Evolutionary conservation across 2,113 vertebrate genomes (phyloP).

Genomic region (Zonotrichia leucophrys): DNA sequence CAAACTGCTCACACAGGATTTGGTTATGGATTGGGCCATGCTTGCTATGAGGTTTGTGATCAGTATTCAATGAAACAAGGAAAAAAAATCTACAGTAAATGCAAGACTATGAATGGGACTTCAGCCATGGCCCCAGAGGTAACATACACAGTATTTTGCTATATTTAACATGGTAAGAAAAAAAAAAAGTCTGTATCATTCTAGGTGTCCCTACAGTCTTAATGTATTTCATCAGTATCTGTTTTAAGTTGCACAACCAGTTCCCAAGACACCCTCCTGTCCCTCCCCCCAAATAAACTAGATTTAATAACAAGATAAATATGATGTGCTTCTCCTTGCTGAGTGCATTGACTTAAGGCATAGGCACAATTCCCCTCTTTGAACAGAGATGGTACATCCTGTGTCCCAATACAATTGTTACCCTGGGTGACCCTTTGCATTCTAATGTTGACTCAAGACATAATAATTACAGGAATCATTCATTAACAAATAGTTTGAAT

Average conservation of each 20-base stretch:
- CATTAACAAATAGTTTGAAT: slow-evolving; percentile 43
- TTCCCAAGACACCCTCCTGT: slow-evolving; percentile 40
- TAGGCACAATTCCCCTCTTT: slow-evolving; percentile 92
- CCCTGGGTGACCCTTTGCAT: slow-evolving; percentile 84
- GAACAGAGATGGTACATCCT: slow-evolving; percentile 88
- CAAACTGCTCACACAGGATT: not conserved
- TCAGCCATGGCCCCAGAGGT: slow-evolving; percentile 38
- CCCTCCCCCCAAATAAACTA: slow-evolving; percentile 69
- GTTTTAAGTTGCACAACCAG: slow-evolving; percentile 26
- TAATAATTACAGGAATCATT: slow-evolving; percentile 41
- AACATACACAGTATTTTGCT: slow-evolving; percentile 20
- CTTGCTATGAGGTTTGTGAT: not conserved
- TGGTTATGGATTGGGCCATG: not conserved
- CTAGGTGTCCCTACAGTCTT: slow-evolving; percentile 25
- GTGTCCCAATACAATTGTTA: slow-evolving; percentile 84
- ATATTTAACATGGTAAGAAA: not conserved
- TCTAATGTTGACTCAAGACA: slow-evolving; percentile 56
- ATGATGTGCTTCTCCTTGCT: slow-evolving; percentile 98
- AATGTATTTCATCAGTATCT: slow-evolving; percentile 12
- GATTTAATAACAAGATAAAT: slow-evolving; percentile 75
- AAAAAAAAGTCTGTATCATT: slow-evolving; percentile 23
- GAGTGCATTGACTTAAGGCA: slow-evolving; percentile 98
- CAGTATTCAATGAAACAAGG: not conserved
- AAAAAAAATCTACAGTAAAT: not conserved
- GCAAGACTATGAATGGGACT: slow-evolving; percentile 19